Evolutionary conservation across 2,797 vertebrate genomes (phyloP).

Genomic region (Microtus californicus): DNA sequence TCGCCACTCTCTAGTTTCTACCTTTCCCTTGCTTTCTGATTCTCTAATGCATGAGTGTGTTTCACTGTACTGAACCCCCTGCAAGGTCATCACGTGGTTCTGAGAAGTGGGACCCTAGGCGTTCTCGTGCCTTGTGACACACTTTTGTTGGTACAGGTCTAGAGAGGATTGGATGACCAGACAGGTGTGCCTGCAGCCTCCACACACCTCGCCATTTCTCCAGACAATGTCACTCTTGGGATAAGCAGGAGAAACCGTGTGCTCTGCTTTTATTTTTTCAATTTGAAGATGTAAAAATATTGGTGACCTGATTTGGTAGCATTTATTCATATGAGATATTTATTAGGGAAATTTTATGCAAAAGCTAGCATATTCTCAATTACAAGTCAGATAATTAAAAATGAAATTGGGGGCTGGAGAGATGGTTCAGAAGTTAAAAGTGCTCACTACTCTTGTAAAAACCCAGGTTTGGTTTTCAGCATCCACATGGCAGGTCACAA

Average conservation of each 20-base stretch:
- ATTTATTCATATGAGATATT: background rate
- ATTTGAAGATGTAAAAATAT: background rate
- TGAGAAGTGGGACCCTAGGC: background rate
- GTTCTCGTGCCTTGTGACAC: background rate
- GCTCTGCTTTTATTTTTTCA: background rate
- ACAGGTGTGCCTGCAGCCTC: accelerated
- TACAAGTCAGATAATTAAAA: no score
- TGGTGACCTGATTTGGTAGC: background rate
- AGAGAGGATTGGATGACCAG: background rate
- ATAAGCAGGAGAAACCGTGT: background rate
- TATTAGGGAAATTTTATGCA: background rate
- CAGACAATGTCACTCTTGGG: background rate
- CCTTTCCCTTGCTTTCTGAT: background rate
- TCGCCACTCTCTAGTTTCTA: background rate
- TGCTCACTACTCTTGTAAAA: background rate
- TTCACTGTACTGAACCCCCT: background rate
- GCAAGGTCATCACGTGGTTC: background rate
- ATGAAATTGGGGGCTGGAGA: background rate
- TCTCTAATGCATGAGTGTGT: background rate
- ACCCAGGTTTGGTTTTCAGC: background rate
- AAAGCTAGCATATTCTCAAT: background rate
- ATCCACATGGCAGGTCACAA: background rate
- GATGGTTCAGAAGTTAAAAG: background rate
- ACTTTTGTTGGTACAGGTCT: background rate
- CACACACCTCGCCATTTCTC: background rate